Evolutionary conservation across 1,140 invertebrate species (phyloP).

Genomic region (Pseudomyrmex gracilis): DNA sequence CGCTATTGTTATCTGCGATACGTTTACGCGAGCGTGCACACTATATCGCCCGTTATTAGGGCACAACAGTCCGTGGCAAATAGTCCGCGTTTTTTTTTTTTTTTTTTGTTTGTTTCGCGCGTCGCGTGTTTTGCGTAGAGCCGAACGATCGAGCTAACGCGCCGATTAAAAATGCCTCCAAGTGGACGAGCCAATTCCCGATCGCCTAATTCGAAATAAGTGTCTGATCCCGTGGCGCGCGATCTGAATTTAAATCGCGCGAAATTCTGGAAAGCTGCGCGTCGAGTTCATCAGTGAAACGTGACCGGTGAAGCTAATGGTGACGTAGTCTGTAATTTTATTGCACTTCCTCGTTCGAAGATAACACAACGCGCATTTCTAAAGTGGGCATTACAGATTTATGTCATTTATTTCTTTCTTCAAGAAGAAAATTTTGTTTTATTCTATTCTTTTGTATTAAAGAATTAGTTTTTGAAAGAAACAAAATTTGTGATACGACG

Average conservation of each 20-base stretch:
- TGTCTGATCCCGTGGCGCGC: slow-evolving; percentile 24
- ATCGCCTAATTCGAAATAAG: slow-evolving; percentile 34
- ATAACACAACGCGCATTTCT: no score
- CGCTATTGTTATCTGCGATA: slow-evolving; percentile 56
- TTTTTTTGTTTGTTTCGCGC: slow-evolving; percentile 10
- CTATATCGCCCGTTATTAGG: slow-evolving; percentile 50
- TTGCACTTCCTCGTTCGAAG: neutral
- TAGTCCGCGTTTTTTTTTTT: neutral
- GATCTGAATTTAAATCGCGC: slow-evolving; percentile 50
- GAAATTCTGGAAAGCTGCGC: neutral
- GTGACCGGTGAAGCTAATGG: slow-evolving; percentile 28
- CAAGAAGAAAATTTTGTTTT: no score
- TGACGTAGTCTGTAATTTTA: slow-evolving; percentile 14
- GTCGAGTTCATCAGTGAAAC: slow-evolving; percentile 15
- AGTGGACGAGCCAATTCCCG: slow-evolving; percentile 32
- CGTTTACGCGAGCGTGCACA: slow-evolving; percentile 20
- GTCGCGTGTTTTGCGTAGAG: neutral
- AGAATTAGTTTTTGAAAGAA: no score
- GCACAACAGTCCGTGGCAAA: slow-evolving; percentile 34
- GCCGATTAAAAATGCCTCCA: slow-evolving; percentile 39
- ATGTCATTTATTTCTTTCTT: no score
- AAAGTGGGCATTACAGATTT: no score
- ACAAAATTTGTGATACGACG: neutral
- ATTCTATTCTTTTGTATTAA: neutral
- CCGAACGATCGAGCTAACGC: neutral